Percentiles rank a stretch among this genome's conserved stretches.
phyloP scores from a whole-genome alignment of 2,888 invertebrate species.

The Polietes domitor region DNA sequence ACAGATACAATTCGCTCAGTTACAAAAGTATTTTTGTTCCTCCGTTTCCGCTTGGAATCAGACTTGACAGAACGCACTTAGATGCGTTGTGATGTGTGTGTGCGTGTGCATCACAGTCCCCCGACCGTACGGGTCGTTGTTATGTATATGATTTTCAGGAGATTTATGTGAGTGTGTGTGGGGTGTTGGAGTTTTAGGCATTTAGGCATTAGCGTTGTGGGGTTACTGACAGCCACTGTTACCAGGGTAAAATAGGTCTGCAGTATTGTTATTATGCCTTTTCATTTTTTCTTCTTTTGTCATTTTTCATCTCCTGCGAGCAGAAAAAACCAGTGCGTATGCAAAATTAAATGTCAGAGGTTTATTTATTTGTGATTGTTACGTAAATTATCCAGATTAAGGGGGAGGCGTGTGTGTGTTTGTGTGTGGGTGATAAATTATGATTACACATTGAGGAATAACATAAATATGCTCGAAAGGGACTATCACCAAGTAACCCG shows the following conservation, averaged over 20 bases:
- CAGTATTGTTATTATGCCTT: neutral
- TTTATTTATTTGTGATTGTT: constrained; percentile 59
- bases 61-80: constrained; percentile 15
- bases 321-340: constrained; percentile 44
- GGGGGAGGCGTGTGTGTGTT: neutral
- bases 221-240: constrained; percentile 59
- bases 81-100: constrained; percentile 25
- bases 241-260: constrained; percentile 61
- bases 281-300: constrained; percentile 34
- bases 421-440: neutral
- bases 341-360: constrained; percentile 66
- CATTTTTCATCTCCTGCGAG: neutral
- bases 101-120: neutral
- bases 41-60: neutral
- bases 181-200: constrained; percentile 39
- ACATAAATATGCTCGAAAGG: neutral
- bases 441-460: neutral
- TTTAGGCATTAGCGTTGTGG: constrained; percentile 33
- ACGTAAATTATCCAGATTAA: constrained; percentile 32
- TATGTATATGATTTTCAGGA: constrained; percentile 26
- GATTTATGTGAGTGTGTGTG: constrained; percentile 49
- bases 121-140: neutral
- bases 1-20: neutral
- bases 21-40: constrained; percentile 18
- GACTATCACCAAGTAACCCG: neutral